Evolutionary conservation across 1,140 invertebrate species (phyloP).

Genomic region (Cryptotermes secundus): DNA sequence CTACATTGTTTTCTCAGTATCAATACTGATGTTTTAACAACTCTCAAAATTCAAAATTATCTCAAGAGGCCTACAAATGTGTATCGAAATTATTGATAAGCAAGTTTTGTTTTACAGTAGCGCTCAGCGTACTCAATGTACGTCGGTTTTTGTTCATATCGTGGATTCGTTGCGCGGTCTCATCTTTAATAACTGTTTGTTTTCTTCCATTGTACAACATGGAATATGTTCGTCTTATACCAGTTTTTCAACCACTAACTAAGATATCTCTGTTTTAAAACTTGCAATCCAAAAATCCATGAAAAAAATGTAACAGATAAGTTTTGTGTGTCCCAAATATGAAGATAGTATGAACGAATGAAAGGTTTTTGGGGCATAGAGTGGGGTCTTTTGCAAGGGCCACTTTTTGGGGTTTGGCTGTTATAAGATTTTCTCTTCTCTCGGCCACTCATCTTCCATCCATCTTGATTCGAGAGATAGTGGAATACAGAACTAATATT

Average conservation of each 20-base stretch:
- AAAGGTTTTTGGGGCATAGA: background rate
- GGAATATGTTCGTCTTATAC: slow-evolving; percentile 18
- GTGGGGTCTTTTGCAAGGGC: background rate
- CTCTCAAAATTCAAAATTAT: background rate
- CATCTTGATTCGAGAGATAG: background rate
- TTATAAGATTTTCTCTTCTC: background rate
- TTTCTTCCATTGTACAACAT: slow-evolving; percentile 2
- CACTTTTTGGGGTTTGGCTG: background rate
- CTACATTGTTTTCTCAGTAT: background rate
- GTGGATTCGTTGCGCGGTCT: background rate
- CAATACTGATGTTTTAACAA: background rate
- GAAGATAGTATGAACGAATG: background rate
- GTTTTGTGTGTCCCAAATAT: slow-evolving; percentile 19
- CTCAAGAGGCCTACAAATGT: background rate
- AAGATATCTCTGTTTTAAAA: background rate
- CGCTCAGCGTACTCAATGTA: background rate
- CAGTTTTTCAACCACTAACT: background rate
- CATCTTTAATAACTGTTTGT: background rate
- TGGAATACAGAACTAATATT: too few species aligned
- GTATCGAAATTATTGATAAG: slow-evolving; percentile 12
- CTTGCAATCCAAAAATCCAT: slow-evolving; percentile 13
- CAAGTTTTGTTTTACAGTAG: background rate
- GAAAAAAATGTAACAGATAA: slow-evolving; percentile 20
- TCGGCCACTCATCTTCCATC: background rate
- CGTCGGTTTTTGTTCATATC: background rate